Conservation (phyloP, 2,888 invertebrate species). For the Latrodectus elegans region DNA sequence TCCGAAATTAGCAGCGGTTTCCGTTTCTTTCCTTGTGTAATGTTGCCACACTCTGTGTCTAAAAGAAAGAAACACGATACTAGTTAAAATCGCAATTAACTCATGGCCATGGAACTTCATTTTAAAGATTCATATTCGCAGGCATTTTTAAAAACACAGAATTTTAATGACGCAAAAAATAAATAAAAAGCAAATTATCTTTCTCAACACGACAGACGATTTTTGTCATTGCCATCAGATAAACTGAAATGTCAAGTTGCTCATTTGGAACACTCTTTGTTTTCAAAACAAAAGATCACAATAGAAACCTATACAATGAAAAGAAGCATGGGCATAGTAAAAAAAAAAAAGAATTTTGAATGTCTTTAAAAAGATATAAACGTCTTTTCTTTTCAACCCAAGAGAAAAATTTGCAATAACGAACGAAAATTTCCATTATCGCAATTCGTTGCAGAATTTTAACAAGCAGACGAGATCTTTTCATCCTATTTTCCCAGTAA, state of each 20-base stretch:
- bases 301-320: not conserved
- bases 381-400: slow-evolving; percentile 7
- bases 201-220: not conserved
- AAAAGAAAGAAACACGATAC: too few species aligned
- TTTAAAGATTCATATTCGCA: too few species aligned
- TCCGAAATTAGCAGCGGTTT: too few species aligned
- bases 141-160: not conserved
- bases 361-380: not conserved
- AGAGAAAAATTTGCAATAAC: slow-evolving; percentile 32
- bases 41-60: too few species aligned
- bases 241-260: slow-evolving; percentile 48
- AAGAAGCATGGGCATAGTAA: slow-evolving; percentile 2
- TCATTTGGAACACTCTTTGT: slow-evolving; percentile 30
- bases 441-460: slow-evolving; percentile 39
- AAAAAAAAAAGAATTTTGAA: too few species aligned
- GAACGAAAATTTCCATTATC: slow-evolving; percentile 39
- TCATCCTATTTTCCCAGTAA: not conserved
- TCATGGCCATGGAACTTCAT: too few species aligned
- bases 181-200: not conserved
- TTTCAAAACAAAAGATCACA: slow-evolving; percentile 32
- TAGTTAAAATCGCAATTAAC: too few species aligned
- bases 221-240: slow-evolving; percentile 24
- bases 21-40: too few species aligned
- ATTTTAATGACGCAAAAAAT: not conserved
- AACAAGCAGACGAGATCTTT: slow-evolving; percentile 31